These are phyloP conservation scores for Deladenus siricidicola DNA, from an alignment of 2,888 invertebrate species.

Conservation along the genomic window DNA sequence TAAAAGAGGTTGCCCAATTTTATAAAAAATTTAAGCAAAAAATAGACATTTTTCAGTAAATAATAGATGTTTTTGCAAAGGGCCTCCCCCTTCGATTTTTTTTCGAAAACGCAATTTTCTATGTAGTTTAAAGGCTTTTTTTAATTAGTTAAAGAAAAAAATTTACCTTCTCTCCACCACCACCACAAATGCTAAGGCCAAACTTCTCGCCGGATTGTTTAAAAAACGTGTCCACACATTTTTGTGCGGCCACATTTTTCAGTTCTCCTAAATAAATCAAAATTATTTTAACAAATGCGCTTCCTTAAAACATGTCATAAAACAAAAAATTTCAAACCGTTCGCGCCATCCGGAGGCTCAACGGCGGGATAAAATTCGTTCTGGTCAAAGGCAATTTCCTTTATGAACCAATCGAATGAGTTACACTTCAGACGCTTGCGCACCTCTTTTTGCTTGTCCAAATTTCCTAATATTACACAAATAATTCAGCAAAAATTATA, in stretches of 20 bases:
- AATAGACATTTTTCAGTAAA: too few relatives aligned
- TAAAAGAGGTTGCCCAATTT: too few relatives aligned
- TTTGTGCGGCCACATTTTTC: constrained; percentile 52
- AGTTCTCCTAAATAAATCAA: constrained; percentile 39
- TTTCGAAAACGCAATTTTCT: too few relatives aligned
- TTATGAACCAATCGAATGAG: constrained; percentile 88
- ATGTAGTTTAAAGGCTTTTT: too few relatives aligned
- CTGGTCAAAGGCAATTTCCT: constrained; percentile 75
- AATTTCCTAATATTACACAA: constrained; percentile 67
- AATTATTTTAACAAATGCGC: background rate
- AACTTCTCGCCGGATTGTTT: constrained; percentile 45
- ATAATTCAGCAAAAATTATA: too few relatives aligned
- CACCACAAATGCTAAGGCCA: constrained; percentile 40
- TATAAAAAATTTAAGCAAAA: too few relatives aligned
- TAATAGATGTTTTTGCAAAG: too few relatives aligned
- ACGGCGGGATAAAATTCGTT: constrained; percentile 68
- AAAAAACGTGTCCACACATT: constrained; percentile 55
- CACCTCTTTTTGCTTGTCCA: constrained; percentile 70
- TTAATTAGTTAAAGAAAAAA: background rate
- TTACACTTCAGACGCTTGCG: constrained; percentile 72
- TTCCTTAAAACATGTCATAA: background rate
- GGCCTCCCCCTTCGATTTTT: too few relatives aligned
- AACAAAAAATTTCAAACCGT: constrained; percentile 60
- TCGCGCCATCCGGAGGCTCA: constrained; percentile 74
- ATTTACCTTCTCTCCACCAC: constrained; percentile 48